These are phyloP conservation scores for Danio aesculapii DNA, from an alignment of 2,797 vertebrate genomes.

Conservation along the genomic window DNA sequence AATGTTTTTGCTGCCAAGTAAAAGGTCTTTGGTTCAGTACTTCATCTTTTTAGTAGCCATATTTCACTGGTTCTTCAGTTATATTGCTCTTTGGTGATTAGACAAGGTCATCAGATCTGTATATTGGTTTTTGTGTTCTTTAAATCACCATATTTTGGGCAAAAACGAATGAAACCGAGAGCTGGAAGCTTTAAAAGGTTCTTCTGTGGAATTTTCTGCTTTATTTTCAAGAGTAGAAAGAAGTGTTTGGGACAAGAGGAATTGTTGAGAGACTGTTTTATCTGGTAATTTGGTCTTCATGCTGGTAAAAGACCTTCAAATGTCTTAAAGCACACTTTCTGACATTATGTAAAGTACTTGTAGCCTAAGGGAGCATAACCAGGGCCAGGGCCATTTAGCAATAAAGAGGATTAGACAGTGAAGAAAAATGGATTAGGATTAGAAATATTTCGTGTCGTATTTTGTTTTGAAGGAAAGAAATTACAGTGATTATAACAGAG, in stretches of 20 bases:
- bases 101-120: not conserved
- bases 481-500: conserved; percentile 51
- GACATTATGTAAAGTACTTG: conserved; percentile 47
- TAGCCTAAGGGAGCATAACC: conserved; percentile 41
- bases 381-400: conserved; percentile 49
- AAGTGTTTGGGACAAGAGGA: not conserved
- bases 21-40: not conserved
- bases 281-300: conserved; percentile 15
- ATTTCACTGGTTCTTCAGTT: not conserved
- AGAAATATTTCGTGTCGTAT: conserved; percentile 48
- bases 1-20: not conserved
- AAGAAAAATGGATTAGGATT: conserved; percentile 56
- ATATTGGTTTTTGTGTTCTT: not conserved
- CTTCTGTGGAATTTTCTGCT: not conserved
- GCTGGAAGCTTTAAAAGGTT: not conserved
- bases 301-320: conserved; percentile 33
- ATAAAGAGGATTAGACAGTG: conserved; percentile 60
- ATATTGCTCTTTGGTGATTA: not conserved
- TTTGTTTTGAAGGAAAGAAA: conserved; percentile 51
- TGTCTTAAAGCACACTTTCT: conserved; percentile 40
- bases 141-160: not conserved
- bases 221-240: not conserved
- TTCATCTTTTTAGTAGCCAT: not conserved
- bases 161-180: not conserved
- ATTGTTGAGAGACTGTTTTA: not conserved